Percentiles rank a stretch among this genome's conserved stretches.
These are phyloP conservation scores for Pollenia amentaria DNA, from an alignment of 2,888 invertebrate genomes.

Conservation along the genomic window DNA sequence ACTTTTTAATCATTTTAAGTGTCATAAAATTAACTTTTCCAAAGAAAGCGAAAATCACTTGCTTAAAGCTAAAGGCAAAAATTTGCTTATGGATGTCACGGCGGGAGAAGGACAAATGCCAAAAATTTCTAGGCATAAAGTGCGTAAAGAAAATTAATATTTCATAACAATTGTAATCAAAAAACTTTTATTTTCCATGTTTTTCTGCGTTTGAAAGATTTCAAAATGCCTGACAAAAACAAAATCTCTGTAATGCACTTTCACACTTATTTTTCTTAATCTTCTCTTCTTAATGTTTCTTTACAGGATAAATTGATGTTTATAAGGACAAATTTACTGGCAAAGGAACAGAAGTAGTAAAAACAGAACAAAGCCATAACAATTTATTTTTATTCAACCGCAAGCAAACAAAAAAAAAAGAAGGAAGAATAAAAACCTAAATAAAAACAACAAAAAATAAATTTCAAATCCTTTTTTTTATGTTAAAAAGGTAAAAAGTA, in stretches of 20 bases:
- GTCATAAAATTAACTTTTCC: slow-evolving; percentile 8
- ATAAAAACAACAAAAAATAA: not conserved
- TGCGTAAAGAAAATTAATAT: not conserved
- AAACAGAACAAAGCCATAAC: slow-evolving; percentile 7
- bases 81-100: not conserved
- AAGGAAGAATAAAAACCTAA: not conserved
- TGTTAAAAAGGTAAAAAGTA: not conserved
- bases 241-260: slow-evolving; percentile 11
- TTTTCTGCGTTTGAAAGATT: not conserved
- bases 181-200: not conserved
- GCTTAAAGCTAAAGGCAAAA: not conserved
- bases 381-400: slow-evolving; percentile 35
- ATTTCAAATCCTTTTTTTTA: slow-evolving; percentile 7
- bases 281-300: slow-evolving; percentile 8
- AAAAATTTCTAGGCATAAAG: not conserved
- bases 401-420: slow-evolving; percentile 2
- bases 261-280: not conserved
- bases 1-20: slow-evolving; percentile 4
- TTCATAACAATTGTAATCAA: slow-evolving; percentile 13
- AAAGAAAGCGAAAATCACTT: not conserved
- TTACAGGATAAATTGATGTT: slow-evolving; percentile 47
- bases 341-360: slow-evolving; percentile 25
- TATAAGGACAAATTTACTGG: slow-evolving; percentile 9
- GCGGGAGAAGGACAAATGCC: slow-evolving; percentile 11
- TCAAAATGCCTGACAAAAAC: not conserved